Percentiles rank a stretch among this genome's conserved stretches.
These are phyloP conservation scores for Toxotes chatareus DNA, from an alignment of 2,113 vertebrate genomes.

Conservation along the genomic window DNA sequence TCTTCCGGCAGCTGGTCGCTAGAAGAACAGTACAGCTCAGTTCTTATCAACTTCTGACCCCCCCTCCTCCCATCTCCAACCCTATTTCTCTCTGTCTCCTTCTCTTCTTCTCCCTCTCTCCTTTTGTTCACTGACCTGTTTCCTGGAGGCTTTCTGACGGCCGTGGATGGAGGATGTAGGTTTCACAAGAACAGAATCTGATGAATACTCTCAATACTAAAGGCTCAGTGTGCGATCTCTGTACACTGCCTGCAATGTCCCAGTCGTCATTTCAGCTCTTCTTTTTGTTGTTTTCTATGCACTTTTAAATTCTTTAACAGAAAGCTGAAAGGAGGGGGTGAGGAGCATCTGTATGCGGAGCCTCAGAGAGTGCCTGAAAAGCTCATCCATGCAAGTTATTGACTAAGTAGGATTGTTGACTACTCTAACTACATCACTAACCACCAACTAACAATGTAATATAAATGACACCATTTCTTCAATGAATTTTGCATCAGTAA, in stretches of 20 bases:
- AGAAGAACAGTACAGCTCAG: conserved; percentile 72
- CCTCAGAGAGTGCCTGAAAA: not conserved
- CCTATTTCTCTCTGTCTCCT: conserved; percentile 47
- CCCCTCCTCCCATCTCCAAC: conserved; percentile 29
- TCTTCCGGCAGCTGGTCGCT: conserved; percentile 78
- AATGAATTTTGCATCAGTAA: conserved; percentile 1
- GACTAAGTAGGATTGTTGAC: conserved; percentile 2
- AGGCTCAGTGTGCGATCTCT: not conserved
- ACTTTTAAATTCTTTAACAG: not conserved
- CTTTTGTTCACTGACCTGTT: conserved; percentile 78
- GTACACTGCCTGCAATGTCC: not conserved
- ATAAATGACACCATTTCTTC: not conserved
- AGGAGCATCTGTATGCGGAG: not conserved
- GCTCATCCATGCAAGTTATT: conserved; percentile 5
- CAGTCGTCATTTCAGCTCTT: not conserved
- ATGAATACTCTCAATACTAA: conserved; percentile 45
- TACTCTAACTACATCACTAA: not conserved
- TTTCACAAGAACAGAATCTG: conserved; percentile 37
- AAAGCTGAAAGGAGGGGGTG: not conserved
- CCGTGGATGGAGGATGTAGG: conserved; percentile 48
- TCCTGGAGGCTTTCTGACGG: conserved; percentile 72
- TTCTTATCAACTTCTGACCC: conserved; percentile 73
- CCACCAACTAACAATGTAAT: not conserved
- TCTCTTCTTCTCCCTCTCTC: conserved; percentile 24
- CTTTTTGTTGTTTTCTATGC: conserved; percentile 11